Evolutionary conservation across 2,888 invertebrate species (phyloP).

Genomic region (Beris chalybata): DNA sequence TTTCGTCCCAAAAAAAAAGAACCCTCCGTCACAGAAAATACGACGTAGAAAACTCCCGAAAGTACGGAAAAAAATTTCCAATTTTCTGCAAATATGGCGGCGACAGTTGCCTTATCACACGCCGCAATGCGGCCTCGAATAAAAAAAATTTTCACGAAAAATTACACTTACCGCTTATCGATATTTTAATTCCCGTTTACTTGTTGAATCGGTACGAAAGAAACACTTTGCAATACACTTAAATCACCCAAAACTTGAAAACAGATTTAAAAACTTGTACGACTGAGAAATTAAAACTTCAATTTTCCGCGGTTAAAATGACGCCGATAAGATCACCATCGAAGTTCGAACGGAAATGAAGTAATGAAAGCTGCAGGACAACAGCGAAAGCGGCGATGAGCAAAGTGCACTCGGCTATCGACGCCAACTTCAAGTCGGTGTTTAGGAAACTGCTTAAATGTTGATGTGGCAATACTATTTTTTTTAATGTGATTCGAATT

Average conservation of each 20-base stretch:
- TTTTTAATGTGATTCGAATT: no score
- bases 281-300: no score
- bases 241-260: no score
- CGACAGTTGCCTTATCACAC: constrained; percentile 9
- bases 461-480: no score
- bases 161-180: constrained; percentile 6
- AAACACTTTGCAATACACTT: no score
- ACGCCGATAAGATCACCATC: constrained; percentile 1
- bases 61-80: not conserved
- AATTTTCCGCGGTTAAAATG: not conserved
- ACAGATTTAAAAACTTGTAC: no score
- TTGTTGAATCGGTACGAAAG: no score
- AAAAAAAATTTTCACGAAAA: not conserved
- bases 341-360: constrained; percentile 23
- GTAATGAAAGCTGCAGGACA: constrained; percentile 9
- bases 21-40: not conserved
- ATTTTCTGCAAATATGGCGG: constrained; percentile 28
- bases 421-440: no score
- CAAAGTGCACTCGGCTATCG: no score
- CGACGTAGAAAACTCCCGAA: constrained; percentile 5
- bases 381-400: no score
- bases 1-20: constrained; percentile 1
- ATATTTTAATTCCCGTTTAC: no score
- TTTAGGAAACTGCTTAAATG: no score
- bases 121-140: constrained; percentile 18